Base-by-base conservation (phyloP, 2,888 invertebrate genomes). In the Sarcophaga subvicina region DNA sequence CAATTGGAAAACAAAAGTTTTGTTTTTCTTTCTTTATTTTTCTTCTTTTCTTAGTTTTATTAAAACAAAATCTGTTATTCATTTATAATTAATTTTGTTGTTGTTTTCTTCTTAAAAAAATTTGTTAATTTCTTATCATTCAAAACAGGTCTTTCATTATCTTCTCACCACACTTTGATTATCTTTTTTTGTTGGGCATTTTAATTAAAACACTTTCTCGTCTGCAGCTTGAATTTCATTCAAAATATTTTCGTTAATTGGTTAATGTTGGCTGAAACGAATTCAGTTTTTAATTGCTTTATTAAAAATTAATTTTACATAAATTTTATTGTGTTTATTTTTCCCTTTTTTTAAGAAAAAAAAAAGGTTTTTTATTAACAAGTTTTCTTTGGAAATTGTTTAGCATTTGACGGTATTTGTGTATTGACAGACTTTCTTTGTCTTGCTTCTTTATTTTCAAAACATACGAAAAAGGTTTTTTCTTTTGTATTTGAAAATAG, bases 241-340 rank as follows among this genome's bases (percentile, higher is more conserved):
- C 54, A 54, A 14, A 54, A 54, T 17, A 5, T 54, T 17, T 45
- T 66, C 37, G 10, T 60, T 59, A 77, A 67, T 76, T 59, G 14
- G 3, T 59, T 54, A 20, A 67, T 60, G 17, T 1, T 37, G n/a
- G 4, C 5, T 37, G 14, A n/a, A 72, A 72, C 27, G 20, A 37
- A 60, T 14, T 14, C 5, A 11, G 22, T 67, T 59, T 45, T 77
- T 69, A 64, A 69, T 69, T 69, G 60, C 67, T 77, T 77, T 60
- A 60, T 77, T 77, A 45, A 69, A 67, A 69, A 67, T 17, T 10
- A 60, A 60, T 67, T 77, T 67, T 49, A 45, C 62, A 63, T 47
- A 63, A 62, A 49, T 49, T 20, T 8, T 59, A 66, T 20, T 59
- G 49, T 54, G 11, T 54, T 54, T 14, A 54, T 54, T 54, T 54